phyloP scores from a whole-genome alignment of 2,113 vertebrate species.

The Agapornis roseicollis region DNA sequence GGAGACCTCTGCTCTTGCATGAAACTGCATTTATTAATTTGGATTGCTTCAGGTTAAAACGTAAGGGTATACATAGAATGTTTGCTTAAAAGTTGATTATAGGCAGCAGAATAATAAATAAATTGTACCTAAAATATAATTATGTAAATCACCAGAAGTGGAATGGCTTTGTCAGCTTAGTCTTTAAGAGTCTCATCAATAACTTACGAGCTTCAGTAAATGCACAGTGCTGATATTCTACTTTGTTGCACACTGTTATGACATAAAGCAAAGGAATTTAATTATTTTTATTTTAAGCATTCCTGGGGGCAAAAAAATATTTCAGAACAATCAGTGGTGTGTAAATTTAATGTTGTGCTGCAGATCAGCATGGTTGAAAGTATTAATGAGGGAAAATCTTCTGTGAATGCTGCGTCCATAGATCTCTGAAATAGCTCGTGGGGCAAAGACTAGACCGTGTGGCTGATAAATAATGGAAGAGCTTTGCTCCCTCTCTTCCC shows the following conservation, averaged over 20 bases:
- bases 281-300: not conserved
- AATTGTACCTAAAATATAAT: conserved; percentile 24
- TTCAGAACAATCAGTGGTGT: not conserved
- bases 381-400: conserved; percentile 32
- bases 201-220: conserved; percentile 23
- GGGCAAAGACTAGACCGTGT: not conserved
- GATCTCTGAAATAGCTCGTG: not conserved
- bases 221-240: not conserved
- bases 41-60: conserved; percentile 10
- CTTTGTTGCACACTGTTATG: not conserved
- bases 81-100: conserved; percentile 26
- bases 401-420: not conserved
- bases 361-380: not conserved
- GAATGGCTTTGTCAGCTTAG: not conserved
- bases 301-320: not conserved
- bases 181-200: conserved; percentile 34
- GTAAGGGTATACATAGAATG: not conserved
- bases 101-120: not conserved
- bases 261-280: not conserved
- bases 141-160: conserved; percentile 31
- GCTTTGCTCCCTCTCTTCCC: not conserved
- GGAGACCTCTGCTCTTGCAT: not conserved
- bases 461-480: conserved; percentile 48
- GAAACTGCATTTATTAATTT: not conserved
- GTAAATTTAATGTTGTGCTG: not conserved